Conservation (phyloP, 2,888 invertebrate species). For the Acanthococcus lagerstroemiae region DNA sequence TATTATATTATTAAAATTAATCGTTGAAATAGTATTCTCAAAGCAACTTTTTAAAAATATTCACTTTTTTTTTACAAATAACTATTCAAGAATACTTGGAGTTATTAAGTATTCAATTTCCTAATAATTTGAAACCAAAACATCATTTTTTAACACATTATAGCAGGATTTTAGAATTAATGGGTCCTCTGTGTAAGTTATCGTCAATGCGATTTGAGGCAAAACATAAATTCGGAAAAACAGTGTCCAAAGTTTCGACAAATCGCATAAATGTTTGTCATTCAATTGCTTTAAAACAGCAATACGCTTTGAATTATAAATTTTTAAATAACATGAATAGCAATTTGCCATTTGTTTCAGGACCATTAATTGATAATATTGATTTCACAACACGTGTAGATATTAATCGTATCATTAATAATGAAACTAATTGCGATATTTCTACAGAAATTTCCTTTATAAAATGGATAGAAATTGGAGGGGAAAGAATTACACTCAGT, state of each 20-base stretch:
- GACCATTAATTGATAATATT: no score
- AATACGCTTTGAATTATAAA: slow-evolving; percentile 1
- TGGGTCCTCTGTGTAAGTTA: slow-evolving; percentile 25
- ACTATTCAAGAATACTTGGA: slow-evolving; percentile 33
- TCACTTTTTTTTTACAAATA: not conserved
- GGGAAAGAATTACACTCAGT: no score
- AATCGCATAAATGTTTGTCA: slow-evolving; percentile 14
- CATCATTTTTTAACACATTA: slow-evolving; percentile 34
- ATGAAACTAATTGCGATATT: no score
- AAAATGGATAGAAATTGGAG: no score
- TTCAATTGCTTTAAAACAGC: slow-evolving; percentile 13
- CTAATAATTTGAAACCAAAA: slow-evolving; percentile 34
- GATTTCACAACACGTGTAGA: no score
- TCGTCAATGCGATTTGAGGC: slow-evolving; percentile 29
- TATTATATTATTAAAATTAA: slow-evolving; percentile 30
- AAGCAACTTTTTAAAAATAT: not conserved
- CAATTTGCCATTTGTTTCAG: no score
- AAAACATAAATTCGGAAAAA: slow-evolving; percentile 20
- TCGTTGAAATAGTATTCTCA: not conserved
- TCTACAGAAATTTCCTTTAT: no score
- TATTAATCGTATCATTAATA: no score
- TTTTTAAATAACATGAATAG: no score
- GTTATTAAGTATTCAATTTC: slow-evolving; percentile 25
- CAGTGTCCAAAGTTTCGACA: not conserved
- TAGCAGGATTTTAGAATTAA: slow-evolving; percentile 3